Base-by-base conservation (phyloP, 2,888 invertebrate species). In the Tenodera sinensis region DNA sequence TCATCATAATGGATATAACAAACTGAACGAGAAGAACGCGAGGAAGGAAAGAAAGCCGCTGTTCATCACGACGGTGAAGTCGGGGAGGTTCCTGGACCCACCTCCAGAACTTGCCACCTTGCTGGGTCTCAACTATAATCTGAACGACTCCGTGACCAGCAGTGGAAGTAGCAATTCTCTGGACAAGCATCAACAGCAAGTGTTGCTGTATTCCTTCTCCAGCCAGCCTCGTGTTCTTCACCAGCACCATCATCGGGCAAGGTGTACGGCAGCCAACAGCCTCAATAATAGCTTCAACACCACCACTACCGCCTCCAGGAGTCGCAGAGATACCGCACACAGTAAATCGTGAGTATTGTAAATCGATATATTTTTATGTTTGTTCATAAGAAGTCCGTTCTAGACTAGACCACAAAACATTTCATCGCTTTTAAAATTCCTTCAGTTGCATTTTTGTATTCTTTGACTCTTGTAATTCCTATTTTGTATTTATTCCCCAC, bases 41-140 rank as follows among this genome's bases (percentile, higher is more conserved):
- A 84, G 47, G 3, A 89, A 90, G 47, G 85, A 90, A 28, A 90
- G 91, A 86, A 91, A 92, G 88, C 92, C 92, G 0, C 92, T 97
- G 15, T 97, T 97, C 92, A 96, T 97, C 91, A 97, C 97, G 15
- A 97, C 97, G 0, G 97, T 97, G 84, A 96, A 96, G 91, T 95
- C 95, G 88, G 97, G 97, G 3, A 95, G 96, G 91, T 97, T 97
- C 92, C 93, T 97, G 91, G 95, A 96, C 92, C 97, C 97, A 8
- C 96, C 97, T 0, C 96, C 96, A n/a, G 96, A 96, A 92, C 93
- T 96, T 84, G 96, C 97, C 12, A 93, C 93, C 9, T 93, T 96
- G n/a, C 93, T 96, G 28, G 96, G 96, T 0, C 94, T 96, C 89
- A 93, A 94, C 89, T 91, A 93, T 89, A 87, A 28, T 34, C 20